Conservation (phyloP, 2,113 vertebrate genomes). For the Python bivittatus region DNA sequence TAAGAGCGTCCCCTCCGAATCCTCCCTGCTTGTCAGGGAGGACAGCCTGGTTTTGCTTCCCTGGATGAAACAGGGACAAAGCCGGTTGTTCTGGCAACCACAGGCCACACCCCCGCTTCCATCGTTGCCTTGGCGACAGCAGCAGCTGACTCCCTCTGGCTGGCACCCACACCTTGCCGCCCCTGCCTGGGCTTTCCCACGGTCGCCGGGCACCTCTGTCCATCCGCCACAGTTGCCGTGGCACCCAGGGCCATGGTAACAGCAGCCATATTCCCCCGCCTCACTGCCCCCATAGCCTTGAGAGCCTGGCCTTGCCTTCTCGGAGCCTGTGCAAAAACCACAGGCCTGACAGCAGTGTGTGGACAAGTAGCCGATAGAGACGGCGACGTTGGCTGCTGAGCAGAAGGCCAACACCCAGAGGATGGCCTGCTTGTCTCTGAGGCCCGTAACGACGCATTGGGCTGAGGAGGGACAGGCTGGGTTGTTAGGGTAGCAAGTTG, state of each 20-base stretch:
- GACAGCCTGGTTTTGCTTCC: background rate
- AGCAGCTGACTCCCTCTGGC: background rate
- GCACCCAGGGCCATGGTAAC: background rate
- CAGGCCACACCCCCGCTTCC: background rate
- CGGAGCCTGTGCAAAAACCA: background rate
- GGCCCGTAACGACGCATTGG: background rate
- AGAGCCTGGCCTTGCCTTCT: background rate
- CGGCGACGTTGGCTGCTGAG: background rate
- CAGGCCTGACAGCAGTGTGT: background rate
- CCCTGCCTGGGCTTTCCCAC: background rate
- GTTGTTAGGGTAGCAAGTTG: background rate
- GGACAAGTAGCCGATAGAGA: conserved; percentile 2
- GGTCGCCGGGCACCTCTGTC: background rate
- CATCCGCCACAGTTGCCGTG: background rate
- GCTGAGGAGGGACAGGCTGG: background rate
- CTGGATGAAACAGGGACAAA: conserved; percentile 1
- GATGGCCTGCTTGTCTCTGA: background rate
- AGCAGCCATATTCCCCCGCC: background rate
- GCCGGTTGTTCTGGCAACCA: background rate
- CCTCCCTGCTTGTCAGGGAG: background rate
- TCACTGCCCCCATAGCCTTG: background rate
- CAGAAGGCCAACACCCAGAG: conserved; percentile 17
- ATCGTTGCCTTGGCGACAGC: background rate
- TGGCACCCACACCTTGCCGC: background rate
- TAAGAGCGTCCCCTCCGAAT: conserved; percentile 18